Evolutionary conservation across 2,888 invertebrate genomes (phyloP), one percentile per base, ranked within the genome.

Genomic region (Aleiodes leptofemur): DNA sequence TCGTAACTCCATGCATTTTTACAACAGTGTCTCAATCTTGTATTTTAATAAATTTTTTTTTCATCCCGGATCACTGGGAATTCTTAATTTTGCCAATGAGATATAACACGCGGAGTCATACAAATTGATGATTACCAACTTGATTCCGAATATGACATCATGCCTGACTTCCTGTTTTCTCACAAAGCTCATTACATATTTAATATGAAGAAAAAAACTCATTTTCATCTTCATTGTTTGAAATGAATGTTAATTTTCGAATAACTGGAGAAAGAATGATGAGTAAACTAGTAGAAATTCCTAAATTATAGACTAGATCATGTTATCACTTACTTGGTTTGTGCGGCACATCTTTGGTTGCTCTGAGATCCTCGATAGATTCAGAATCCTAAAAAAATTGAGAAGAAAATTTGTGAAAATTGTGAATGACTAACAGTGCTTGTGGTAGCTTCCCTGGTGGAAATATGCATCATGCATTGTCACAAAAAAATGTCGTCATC

Each of bases 291-390:
- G 38, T 56, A 13, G 23, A 64, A 16, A 61, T 34, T 48, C 1
- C 31, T 29, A 31, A 57, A 57, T 31, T 1, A 57, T 31, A 34
- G 5, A 57, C n/a, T 31, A 38, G 14, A 29, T 38, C 23, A 11
- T 72, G 50, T 14, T 68, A 72, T 8, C 75, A 87, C 89, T 85
- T 83, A 89, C 88, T 82, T 82, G 83, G 83, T 83, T 86, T 87
- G 56, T 83, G 84, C 61, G 83, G 81, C 74, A 83, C 80, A 83
- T 86, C 82, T 79, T 85, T 86, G 82, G 88, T 85, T 81, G 79
- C 83, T 85, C 82, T 86, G 76, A 91, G 85, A 81, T 90, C 90
- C 85, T 91, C 91, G 16, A 90, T 84, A 56, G 91, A 91, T 84
- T 90, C 91, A 69, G 91, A 90, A 78, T 91, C 90, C 91, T 91